A percentile compares a stretch with the other conserved stretches of the same genome.
phyloP scores from a whole-genome alignment of 2,113 vertebrate species.

The Microcebus ravelobensis region DNA sequence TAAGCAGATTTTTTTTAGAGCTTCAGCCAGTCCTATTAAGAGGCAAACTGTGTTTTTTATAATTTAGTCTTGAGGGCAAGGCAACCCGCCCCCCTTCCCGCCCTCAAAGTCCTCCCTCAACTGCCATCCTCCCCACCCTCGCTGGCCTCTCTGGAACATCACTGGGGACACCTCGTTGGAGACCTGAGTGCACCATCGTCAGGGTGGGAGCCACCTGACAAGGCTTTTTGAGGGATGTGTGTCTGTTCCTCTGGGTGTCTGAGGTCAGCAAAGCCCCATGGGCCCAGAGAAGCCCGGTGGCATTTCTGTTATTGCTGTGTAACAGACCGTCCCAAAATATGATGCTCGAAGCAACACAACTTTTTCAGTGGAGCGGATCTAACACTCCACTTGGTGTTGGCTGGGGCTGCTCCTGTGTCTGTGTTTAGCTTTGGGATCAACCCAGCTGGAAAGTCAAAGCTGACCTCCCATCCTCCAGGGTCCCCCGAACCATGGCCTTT shows the following conservation, averaged over 20 bases:
- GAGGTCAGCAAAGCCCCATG: neutral
- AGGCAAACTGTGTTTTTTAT: neutral
- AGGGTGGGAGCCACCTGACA: too few species aligned
- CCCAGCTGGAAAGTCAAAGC: neutral
- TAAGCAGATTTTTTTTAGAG: neutral
- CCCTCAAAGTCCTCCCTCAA: too few species aligned
- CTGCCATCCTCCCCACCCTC: neutral
- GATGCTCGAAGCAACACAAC: neutral
- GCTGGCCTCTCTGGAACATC: neutral
- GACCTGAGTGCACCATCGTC: fast-evolving
- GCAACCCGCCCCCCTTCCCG: too few species aligned
- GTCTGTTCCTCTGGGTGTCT: neutral
- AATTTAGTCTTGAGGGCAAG: neutral
- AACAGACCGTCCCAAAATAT: neutral
- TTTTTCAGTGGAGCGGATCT: neutral
- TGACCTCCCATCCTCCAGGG: neutral
- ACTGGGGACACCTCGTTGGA: neutral
- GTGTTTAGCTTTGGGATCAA: neutral
- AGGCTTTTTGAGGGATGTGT: neutral
- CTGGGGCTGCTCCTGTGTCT: neutral
- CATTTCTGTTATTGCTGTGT: neutral
- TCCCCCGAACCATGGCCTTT: neutral
- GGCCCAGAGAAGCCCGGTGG: neutral
- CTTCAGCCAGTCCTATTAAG: neutral
- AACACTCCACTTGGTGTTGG: neutral